Conservation (phyloP, 1,140 invertebrate genomes). For the Leptinotarsa texana region DNA sequence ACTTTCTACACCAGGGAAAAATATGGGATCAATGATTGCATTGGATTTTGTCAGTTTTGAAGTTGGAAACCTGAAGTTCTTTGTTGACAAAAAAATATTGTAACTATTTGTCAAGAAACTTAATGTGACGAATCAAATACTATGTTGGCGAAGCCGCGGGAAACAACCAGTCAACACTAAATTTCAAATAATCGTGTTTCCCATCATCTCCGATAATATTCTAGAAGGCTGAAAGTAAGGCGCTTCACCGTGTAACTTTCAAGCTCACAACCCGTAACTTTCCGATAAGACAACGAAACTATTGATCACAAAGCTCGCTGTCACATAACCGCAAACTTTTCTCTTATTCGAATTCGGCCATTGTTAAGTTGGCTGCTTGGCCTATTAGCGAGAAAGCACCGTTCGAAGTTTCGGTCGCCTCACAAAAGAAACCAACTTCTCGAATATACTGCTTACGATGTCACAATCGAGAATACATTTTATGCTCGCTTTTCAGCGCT, state of each 20-base stretch:
- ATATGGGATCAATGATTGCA: too few relatives aligned
- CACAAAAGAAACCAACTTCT: slow-evolving; percentile 3
- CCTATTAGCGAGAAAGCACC: slow-evolving; percentile 2
- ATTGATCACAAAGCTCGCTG: neutral
- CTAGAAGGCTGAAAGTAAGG: neutral
- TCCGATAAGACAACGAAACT: neutral
- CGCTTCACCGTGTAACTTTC: neutral
- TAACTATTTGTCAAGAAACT: too few relatives aligned
- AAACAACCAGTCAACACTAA: too few relatives aligned
- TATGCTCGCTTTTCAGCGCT: slow-evolving; percentile 2
- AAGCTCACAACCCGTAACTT: neutral
- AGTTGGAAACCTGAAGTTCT: too few relatives aligned
- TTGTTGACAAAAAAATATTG: too few relatives aligned
- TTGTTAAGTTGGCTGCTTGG: neutral
- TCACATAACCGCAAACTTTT: slow-evolving; percentile 5
- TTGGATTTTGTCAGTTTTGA: too few relatives aligned
- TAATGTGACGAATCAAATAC: too few relatives aligned
- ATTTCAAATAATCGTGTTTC: too few relatives aligned
- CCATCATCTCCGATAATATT: neutral
- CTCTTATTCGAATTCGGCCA: slow-evolving; percentile 2
- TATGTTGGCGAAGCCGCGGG: too few relatives aligned
- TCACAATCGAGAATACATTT: slow-evolving; percentile 8
- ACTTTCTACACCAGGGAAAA: too few relatives aligned
- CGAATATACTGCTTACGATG: slow-evolving; percentile 5
- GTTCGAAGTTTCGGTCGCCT: neutral